Base-by-base conservation (phyloP, 2,113 vertebrate genomes). In the Polyodon spathula region DNA sequence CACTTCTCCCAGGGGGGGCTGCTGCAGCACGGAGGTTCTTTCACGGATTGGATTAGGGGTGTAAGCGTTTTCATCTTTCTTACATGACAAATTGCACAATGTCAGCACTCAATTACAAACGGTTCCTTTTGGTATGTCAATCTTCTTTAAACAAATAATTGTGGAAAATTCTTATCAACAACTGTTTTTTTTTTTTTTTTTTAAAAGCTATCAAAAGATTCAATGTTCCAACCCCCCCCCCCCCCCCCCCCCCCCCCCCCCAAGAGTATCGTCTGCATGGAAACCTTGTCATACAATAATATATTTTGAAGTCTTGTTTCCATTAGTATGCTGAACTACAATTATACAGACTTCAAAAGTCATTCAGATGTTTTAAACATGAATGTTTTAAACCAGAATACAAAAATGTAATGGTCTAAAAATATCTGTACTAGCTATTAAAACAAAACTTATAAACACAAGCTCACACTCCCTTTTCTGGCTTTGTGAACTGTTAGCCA, bases 401-500 rank as follows among this genome's bases (percentile, higher is more conserved):
- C 56, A 48, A 54, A 62, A 54, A 56, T 46, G 58, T 64, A 56
- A 59, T 61, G 64, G 53, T 63, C 59, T 44, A n/a, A 66, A 11
- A 60, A 58, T 67, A 62, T 54, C 60, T 58, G 16, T 46, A 27
- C 51, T 63, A 68, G 68, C 68, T 65, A 58, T 64, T 67, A 67
- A 67, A 56, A 59, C 50, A 48, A 63, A 54, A 62, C 38, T 63
- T 63, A 63, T 60, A 63, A 71, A 68, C 66, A 71, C 60, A 50
- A 55, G 40, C 53, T 67, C 60, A 65, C 53, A 56, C 43, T 53
- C 46, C 43, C 54, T 57, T 44, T 67, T 71, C 73, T 74, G 72
- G 74, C 76, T 79, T 80, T 75, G 76, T 74, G 76, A 85, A 72
- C 72, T 78, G 65, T 72, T 75, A 73, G n/a, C 78, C 68, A 72